Evolutionary conservation across 2,797 vertebrate genomes (phyloP), one percentile per base, ranked within the genome.

Genomic region (Enteromius unitaeniatus): DNA sequence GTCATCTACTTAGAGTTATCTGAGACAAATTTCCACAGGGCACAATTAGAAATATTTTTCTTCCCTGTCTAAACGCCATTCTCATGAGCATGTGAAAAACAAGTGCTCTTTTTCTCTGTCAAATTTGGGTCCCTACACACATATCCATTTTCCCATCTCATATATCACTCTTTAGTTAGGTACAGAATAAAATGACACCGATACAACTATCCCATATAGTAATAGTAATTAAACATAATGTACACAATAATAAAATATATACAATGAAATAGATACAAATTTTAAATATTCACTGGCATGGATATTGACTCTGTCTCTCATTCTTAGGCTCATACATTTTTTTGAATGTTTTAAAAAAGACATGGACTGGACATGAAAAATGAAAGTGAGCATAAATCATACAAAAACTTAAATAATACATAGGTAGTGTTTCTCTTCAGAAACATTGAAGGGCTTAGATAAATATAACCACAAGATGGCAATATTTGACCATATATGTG

Each of bases 181-280:
- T 95, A 95, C 91, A 86, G 91, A 95, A 94, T 94, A 88, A 93
- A 95, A 94, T 94, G 92, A 95, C 94, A 94, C 93, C 94, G 93
- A 95, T 95, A 96, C 95, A 93, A 91, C 91, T 92, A 94, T 93
- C 92, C 94, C 86, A 93, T 93, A 93, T 93, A 94, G 90, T 89
- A 92, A 93, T 95, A 93, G 91, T 94, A 93, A 95, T 94, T 92
- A 92, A 94, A 95, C 93, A 90, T 92, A 92, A 94, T 95, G 89
- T 95, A 95, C 94, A 95, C 91, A 90, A 93, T 95, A 93, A 92
- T 95, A 95, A 95, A 96, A 96, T 95, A 94, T 95, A 93, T 94
- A 95, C 94, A 95, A 86, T 87, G 90, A 94, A 93, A 93, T 91
- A 92, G 86, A 93, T 94, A 94, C 92, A 93, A 95, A 95, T 92